Base-by-base conservation (phyloP, 1,140 invertebrate species). In the Monomorium pharaonis region DNA sequence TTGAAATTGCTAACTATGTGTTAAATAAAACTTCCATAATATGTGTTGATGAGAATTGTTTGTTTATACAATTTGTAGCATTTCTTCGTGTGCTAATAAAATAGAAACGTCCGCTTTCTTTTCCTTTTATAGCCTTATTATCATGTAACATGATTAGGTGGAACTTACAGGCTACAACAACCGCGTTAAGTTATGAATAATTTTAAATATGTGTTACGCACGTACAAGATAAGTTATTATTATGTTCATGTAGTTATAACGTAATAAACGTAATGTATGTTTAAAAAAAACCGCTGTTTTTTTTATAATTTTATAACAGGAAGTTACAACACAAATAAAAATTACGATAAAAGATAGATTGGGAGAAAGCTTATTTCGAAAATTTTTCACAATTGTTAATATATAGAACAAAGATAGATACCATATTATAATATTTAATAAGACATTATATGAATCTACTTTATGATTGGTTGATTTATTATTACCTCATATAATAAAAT, bases 51-150 rank as follows among this genome's bases (percentile, higher is more conserved):
- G 37, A 27, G 10, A 27, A 56, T 56, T 33, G 24, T 72, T 72
- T 42, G 65, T 72, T 81, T 80, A 44, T 80, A 72, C 42, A 72
- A 81, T 81, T 58, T 67, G 44, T 80, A 18, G 24, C 33, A 56
- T 30, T 18, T 81, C 44, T 65, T 33, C 51, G 56, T 27, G 65
- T 72, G 47, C 2, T 72, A 81, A 81, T 44, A 30, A 51, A 33
- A 44, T 56, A 81, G 78, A 81, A 81, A 81, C 21, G 49, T 56
- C 49, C 51, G 49, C 65, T 81, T 81, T 81, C 78, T 72, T 81
- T 81, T 80, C 49, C 24, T 33, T 70, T 72, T 44, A 56, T 14
- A 18, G 65, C 6, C 16, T 44, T 72, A 81, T 81, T 81, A 81
- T 72, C 78, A 58, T 72, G 24, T 44, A 72, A 81, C 12, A 21